phyloP scores from a whole-genome alignment of 2,888 invertebrate species.

The Tanypteryx hageni region DNA sequence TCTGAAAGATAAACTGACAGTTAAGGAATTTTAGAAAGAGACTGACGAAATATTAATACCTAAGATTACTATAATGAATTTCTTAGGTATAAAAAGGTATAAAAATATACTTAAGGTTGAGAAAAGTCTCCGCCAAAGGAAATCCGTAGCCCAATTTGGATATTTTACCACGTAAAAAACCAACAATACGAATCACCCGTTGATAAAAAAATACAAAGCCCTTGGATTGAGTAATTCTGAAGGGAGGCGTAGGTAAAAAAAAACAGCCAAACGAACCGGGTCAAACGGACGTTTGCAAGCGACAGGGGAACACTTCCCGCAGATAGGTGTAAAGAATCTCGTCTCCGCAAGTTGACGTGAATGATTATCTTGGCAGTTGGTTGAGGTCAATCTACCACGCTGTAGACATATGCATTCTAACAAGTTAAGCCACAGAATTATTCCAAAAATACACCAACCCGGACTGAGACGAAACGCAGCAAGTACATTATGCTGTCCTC shows the following conservation, averaged over 20 bases:
- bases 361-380: constrained; percentile 33
- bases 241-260: neutral
- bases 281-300: neutral
- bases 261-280: neutral
- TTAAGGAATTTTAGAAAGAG: too few species aligned
- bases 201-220: too few species aligned
- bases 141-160: too few species aligned
- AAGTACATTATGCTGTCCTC: neutral
- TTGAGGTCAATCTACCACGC: neutral
- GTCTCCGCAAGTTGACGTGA: neutral
- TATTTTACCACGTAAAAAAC: too few species aligned
- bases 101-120: too few species aligned
- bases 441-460: constrained; percentile 41
- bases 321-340: neutral
- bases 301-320: neutral
- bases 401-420: neutral
- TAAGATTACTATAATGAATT: too few species aligned
- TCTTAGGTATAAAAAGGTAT: too few species aligned
- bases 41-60: too few species aligned
- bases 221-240: too few species aligned
- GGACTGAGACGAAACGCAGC: constrained; percentile 38
- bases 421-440: neutral
- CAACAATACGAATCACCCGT: too few species aligned
- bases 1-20: too few species aligned
- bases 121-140: too few species aligned